These are phyloP conservation scores for Menidia beryllina DNA, from an alignment of 2,113 vertebrate species.

Conservation along the genomic window DNA sequence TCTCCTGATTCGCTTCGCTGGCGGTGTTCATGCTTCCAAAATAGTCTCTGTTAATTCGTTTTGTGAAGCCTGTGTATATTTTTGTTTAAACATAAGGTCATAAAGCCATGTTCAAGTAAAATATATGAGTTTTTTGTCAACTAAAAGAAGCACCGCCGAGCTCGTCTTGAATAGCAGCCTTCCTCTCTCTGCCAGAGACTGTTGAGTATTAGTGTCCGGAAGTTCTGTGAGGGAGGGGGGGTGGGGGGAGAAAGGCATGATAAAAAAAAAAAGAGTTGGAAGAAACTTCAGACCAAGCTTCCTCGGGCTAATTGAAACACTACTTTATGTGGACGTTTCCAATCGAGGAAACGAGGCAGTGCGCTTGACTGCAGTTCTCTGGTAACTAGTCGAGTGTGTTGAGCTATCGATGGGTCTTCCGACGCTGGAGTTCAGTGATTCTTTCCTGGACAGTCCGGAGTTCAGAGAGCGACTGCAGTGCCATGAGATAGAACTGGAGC, in stretches of 20 bases:
- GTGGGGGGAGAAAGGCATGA: constrained; percentile 65
- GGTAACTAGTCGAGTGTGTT: constrained; percentile 4
- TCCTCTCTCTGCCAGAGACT: constrained; percentile 21
- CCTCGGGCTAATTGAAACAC: constrained; percentile 9
- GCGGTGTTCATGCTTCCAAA: neutral
- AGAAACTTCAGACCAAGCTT: constrained; percentile 1
- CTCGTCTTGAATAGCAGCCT: constrained; percentile 1
- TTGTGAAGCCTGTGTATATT: neutral
- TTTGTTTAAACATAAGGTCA: neutral
- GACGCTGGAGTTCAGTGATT: constrained; percentile 97
- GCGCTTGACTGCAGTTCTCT: neutral
- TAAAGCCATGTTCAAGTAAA: neutral
- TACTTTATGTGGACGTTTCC: neutral
- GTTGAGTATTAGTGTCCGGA: constrained; percentile 70
- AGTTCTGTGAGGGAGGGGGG: constrained; percentile 57
- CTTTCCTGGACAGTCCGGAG: constrained; percentile 95
- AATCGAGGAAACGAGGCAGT: neutral
- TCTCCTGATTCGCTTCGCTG: neutral
- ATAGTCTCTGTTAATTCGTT: neutral
- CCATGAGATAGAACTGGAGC: constrained; percentile 95
- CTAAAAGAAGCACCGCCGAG: neutral
- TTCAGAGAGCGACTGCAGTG: constrained; percentile 96
- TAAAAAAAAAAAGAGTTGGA: constrained; percentile 61
- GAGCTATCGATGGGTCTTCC: constrained; percentile 89
- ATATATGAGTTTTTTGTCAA: neutral